Percentiles rank a stretch among this genome's conserved stretches.
Conservation (phyloP, 2,797 vertebrate genomes). For the Melanotaenia trifasciata region DNA sequence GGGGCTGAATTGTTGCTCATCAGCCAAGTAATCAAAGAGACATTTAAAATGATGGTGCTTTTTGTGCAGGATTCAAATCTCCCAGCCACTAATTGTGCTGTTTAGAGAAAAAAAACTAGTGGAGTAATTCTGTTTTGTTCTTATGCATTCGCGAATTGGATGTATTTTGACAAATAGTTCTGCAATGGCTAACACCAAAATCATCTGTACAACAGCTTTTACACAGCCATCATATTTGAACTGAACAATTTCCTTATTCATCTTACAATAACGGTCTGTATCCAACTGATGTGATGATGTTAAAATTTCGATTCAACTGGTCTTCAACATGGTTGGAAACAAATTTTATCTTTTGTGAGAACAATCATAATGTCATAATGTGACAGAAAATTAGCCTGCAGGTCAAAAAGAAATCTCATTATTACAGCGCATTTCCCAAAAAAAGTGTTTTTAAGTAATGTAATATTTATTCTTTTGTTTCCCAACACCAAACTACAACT, state of each 20-base stretch:
- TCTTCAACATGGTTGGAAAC: conserved; percentile 19
- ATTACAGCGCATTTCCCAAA: conserved; percentile 13
- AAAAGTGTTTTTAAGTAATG: conserved; percentile 6
- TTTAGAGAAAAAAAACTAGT: conserved; percentile 40
- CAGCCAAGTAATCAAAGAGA: conserved; percentile 70
- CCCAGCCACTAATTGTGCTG: conserved; percentile 59
- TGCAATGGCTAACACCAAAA: conserved; percentile 54
- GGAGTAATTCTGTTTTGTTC: conserved; percentile 49
- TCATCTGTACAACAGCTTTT: conserved; percentile 52
- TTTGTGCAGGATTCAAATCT: conserved; percentile 58
- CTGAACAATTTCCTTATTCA: conserved; percentile 37
- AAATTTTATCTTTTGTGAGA: conserved; percentile 9
- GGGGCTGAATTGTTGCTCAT: conserved; percentile 48
- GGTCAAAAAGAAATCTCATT: conserved; percentile 16
- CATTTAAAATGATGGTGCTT: conserved; percentile 58
- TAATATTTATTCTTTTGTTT: conserved; percentile 12
- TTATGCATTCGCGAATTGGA: conserved; percentile 58
- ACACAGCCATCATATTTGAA: conserved; percentile 48
- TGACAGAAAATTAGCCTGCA: neutral
- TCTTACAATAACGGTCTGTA: conserved; percentile 7
- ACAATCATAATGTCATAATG: neutral
- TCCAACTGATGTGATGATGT: conserved; percentile 22
- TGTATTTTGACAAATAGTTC: conserved; percentile 63
- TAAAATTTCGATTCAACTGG: conserved; percentile 10
- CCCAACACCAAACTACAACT: conserved; percentile 17